Conservation (phyloP, 2,888 invertebrate genomes). For the Thumatha senex region DNA sequence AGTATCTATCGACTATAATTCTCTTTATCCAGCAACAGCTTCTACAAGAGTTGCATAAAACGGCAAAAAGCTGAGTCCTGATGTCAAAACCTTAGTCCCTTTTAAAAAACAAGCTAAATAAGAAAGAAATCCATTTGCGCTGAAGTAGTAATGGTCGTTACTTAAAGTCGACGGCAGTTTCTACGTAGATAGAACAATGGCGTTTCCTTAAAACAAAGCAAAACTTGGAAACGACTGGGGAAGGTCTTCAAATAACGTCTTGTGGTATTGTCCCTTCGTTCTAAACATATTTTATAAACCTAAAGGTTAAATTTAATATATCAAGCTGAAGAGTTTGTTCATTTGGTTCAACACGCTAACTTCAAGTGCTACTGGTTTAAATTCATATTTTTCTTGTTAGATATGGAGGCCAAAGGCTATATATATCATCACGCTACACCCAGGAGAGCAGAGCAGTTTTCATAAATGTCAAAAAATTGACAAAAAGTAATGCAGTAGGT, state of each 20-base stretch:
- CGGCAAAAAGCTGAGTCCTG: not conserved
- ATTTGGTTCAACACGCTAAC: no score
- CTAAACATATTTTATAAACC: not conserved
- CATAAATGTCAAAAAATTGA: no score
- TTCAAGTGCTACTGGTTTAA: no score
- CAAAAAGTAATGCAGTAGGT: no score
- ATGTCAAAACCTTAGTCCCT: slow-evolving; percentile 13
- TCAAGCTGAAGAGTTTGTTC: no score
- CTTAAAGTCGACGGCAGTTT: slow-evolving; percentile 32
- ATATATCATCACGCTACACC: no score
- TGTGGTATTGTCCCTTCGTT: slow-evolving; percentile 16
- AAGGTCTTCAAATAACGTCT: slow-evolving; percentile 15
- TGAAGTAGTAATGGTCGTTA: slow-evolving; percentile 35
- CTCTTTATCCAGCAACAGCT: no score
- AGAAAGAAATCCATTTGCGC: slow-evolving; percentile 42
- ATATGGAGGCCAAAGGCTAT: no score
- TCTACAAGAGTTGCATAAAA: not conserved
- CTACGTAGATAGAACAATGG: slow-evolving; percentile 40
- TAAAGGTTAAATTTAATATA: no score
- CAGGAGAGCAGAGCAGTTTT: no score
- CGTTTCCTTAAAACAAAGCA: slow-evolving; percentile 40
- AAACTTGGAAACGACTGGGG: slow-evolving; percentile 23
- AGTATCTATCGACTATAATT: not conserved
- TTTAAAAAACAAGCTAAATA: slow-evolving; percentile 37
- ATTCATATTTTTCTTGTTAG: no score